Evolutionary conservation across 2,113 vertebrate genomes (phyloP), one percentile per base, ranked within the genome.

Genomic region (Hydrochoerus hydrochaeris): DNA sequence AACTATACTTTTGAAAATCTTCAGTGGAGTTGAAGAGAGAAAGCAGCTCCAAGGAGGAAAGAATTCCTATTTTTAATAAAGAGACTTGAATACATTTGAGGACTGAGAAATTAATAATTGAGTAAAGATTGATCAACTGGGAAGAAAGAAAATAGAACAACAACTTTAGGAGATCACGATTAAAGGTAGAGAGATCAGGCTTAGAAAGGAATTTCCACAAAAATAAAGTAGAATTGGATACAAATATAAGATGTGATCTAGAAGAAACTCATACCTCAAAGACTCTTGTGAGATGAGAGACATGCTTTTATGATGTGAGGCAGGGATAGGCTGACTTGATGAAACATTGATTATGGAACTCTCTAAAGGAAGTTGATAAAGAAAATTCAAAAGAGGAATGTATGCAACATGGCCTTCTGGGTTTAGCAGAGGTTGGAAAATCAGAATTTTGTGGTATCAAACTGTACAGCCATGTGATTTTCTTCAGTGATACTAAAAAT

Each of bases 1-100:
- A 91, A 71, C 3, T 82, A 65, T 78, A 32, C 6, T 90, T 73
- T 17, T 80, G 84, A 91, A 46, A 89, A 82, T 91, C 81, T 93
- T 96, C 49, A 87, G 46, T 91, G 44, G 16, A 67, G 4, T 87
- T 92, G 49, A 95, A 7, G 19, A 41, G 24, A 90, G 35, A 26
- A 85, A 85, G n/a, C 63, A 86, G n/a, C 9, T 86, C 90, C 84
- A 52, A 38, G 35, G n/a, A 57, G 44, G 38, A 7, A 0, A 19
- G 1, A 32, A 20, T 49, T 88, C 60, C 73, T 85, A 78, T 91
- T 97, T 83, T 92, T 90, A 78, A 91, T 94, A 46, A 58, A 44
- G 17, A 88, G 16, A 85, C 7, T 26, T 57, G 65, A 88, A 54
- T 32, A 82, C 77, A 83, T 67, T 90, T 26, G 90, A 94, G n/a